Evolutionary conservation across 2,113 vertebrate species (phyloP).

Genomic region (Mystacornis crossleyi): DNA sequence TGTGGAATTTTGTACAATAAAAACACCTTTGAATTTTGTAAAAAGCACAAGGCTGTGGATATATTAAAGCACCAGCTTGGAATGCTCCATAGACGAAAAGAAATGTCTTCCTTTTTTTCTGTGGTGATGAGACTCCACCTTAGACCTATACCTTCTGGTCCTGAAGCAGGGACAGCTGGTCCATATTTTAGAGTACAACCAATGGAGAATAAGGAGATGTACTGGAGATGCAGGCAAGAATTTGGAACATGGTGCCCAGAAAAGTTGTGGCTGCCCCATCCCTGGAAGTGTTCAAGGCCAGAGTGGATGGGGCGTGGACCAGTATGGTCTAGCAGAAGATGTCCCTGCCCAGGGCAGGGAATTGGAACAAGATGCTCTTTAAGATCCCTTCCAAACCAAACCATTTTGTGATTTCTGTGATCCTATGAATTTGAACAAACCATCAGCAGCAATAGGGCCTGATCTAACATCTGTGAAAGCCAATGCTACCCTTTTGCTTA

Average conservation of each 20-base stretch:
- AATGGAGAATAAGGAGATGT: neutral
- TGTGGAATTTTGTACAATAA: constrained; percentile 55
- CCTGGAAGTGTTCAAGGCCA: neutral
- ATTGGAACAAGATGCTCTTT: neutral
- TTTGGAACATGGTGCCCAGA: neutral
- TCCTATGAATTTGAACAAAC: neutral
- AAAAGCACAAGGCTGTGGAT: neutral
- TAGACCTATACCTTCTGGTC: neutral
- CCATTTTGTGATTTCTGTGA: neutral
- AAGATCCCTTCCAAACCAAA: neutral
- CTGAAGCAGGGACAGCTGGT: neutral
- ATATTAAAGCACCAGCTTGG: constrained; percentile 38
- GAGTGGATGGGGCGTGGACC: neutral
- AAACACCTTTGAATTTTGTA: constrained; percentile 25
- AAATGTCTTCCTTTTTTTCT: neutral
- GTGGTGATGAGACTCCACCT: neutral
- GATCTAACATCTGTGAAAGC: rapidly evolving
- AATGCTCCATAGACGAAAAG: neutral
- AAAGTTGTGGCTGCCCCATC: neutral
- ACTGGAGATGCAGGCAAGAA: neutral
- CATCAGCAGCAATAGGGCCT: neutral
- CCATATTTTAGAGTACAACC: neutral
- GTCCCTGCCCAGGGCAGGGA: neutral
- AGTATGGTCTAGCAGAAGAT: neutral
- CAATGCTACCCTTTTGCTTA: neutral